These are phyloP conservation scores for Metopolophium dirhodum DNA, from an alignment of 1,140 invertebrate genomes.

Conservation along the genomic window DNA sequence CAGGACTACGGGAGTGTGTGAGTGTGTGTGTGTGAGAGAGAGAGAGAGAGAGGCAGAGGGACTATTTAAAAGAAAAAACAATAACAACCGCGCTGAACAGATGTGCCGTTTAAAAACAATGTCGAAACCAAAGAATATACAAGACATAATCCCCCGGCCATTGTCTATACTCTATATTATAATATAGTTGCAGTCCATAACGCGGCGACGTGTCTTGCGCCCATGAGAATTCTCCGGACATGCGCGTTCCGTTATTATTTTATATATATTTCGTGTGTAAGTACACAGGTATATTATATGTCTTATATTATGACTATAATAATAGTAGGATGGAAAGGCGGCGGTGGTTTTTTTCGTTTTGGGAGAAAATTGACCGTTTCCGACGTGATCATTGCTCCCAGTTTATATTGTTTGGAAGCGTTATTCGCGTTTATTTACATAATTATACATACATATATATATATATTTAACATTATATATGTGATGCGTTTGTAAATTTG, in stretches of 20 bases:
- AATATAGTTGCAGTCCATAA: background rate
- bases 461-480: no score
- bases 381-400: slow-evolving; percentile 13
- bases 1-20: background rate
- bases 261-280: background rate
- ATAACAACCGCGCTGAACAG: background rate
- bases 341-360: background rate
- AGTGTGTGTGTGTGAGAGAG: no score
- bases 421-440: slow-evolving; percentile 6
- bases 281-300: background rate
- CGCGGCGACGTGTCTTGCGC: background rate
- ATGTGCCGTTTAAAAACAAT: slow-evolving; percentile 18
- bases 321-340: slow-evolving; percentile 33
- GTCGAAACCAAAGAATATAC: background rate
- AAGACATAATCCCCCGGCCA: slow-evolving; percentile 7
- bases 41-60: background rate
- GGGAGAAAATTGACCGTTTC: slow-evolving; percentile 1
- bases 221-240: slow-evolving; percentile 33
- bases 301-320: background rate
- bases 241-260: slow-evolving; percentile 45
- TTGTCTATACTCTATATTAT: slow-evolving; percentile 20
- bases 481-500: background rate
- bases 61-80: background rate
- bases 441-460: background rate
- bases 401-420: background rate